A percentile compares a stretch with the other conserved stretches of the same genome.
These are phyloP conservation scores for Melitaea athalia DNA, from an alignment of 2,888 invertebrate species.

Conservation along the genomic window DNA sequence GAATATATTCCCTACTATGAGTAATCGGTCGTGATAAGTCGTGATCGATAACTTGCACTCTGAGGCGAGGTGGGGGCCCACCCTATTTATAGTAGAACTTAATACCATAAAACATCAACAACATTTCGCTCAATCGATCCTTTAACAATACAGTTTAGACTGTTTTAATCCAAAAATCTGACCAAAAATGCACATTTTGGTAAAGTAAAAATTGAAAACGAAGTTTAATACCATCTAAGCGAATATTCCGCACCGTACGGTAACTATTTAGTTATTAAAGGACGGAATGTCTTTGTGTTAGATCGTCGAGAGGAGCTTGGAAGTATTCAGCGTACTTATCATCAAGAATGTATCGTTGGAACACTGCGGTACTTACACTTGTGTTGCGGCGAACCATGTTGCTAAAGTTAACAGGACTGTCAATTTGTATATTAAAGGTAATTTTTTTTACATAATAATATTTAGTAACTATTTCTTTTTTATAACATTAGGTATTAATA, in stretches of 20 bases:
- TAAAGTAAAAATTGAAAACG: constrained; percentile 3
- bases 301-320: constrained; percentile 85
- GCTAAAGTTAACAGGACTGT: constrained; percentile 87
- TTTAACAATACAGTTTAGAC: too few relatives aligned
- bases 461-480: neutral
- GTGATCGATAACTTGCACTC: too few relatives aligned
- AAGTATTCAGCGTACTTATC: constrained; percentile 87
- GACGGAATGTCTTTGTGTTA: constrained; percentile 46
- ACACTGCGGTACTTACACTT: constrained; percentile 88
- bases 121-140: too few relatives aligned
- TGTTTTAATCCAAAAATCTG: too few relatives aligned
- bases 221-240: neutral
- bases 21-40: too few relatives aligned
- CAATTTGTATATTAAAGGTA: constrained; percentile 88
- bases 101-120: too few relatives aligned
- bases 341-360: constrained; percentile 87
- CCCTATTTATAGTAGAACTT: too few relatives aligned
- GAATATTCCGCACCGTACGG: constrained; percentile 2
- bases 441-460: constrained; percentile 23
- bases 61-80: too few relatives aligned
- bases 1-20: too few relatives aligned
- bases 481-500: neutral
- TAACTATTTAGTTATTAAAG: constrained; percentile 29
- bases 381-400: constrained; percentile 87
- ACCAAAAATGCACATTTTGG: neutral